Conservation (phyloP, 2,888 invertebrate species). For the Heliconius ethilla region DNA sequence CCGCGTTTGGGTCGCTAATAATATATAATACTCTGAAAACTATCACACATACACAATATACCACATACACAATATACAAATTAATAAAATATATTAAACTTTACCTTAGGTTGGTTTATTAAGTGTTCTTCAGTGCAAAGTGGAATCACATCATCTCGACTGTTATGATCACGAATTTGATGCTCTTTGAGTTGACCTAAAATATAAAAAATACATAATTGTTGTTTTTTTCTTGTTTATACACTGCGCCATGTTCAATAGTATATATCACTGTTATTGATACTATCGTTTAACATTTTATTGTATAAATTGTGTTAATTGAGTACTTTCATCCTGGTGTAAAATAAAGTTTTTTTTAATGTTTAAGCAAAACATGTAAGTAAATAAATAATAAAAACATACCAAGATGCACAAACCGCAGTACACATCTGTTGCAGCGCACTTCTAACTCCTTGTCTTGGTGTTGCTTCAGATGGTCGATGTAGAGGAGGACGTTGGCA, state of each 20-base stretch:
- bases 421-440: slow-evolving; percentile 87
- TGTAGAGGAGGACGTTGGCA: slow-evolving; percentile 84
- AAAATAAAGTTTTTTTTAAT: too few species aligned
- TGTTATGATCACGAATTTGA: slow-evolving; percentile 77
- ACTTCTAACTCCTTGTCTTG: slow-evolving; percentile 83
- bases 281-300: too few species aligned
- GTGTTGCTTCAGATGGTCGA: slow-evolving; percentile 87
- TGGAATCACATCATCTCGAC: slow-evolving; percentile 64
- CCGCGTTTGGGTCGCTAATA: too few species aligned
- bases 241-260: too few species aligned
- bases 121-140: slow-evolving; percentile 75
- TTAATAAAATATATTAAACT: neutral
- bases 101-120: slow-evolving; percentile 72
- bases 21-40: neutral
- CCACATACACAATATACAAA: neutral
- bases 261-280: too few species aligned
- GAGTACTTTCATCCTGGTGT: too few species aligned
- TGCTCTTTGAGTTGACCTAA: slow-evolving; percentile 83
- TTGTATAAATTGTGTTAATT: too few species aligned
- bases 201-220: slow-evolving; percentile 27
- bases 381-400: slow-evolving; percentile 46
- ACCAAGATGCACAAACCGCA: slow-evolving; percentile 89
- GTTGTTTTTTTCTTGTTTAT: too few species aligned
- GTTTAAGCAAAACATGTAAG: slow-evolving; percentile 20
- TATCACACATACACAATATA: neutral